Conservation (phyloP, 2,113 vertebrate species). For the Cyrtonyx montezumae region DNA sequence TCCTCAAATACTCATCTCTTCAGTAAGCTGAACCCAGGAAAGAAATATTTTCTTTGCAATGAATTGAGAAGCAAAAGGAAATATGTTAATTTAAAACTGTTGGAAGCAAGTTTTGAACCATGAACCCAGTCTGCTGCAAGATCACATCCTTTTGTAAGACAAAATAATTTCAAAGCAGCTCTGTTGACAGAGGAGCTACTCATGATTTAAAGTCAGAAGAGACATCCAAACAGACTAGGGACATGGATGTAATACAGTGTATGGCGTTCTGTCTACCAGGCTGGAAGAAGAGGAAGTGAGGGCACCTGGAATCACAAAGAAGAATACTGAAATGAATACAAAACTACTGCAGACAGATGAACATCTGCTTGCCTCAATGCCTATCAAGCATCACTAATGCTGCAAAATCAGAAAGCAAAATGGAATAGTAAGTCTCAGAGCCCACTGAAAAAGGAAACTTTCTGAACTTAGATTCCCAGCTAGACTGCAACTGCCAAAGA, state of each 20-base stretch:
- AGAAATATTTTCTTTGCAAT: background rate
- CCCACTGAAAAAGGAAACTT: background rate
- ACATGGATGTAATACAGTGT: rapidly evolving
- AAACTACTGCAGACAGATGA: background rate
- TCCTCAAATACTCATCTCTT: background rate
- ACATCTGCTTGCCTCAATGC: background rate
- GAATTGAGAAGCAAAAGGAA: background rate
- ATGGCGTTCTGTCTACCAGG: background rate
- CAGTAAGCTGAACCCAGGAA: background rate
- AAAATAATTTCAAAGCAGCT: background rate
- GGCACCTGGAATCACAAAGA: background rate
- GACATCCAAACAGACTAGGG: background rate
- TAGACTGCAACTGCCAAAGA: background rate
- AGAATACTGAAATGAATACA: background rate
- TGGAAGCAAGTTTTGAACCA: background rate
- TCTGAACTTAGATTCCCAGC: background rate
- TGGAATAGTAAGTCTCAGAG: background rate
- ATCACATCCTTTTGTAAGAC: background rate
- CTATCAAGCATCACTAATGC: background rate
- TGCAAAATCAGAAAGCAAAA: background rate
- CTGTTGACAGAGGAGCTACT: background rate
- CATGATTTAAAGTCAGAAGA: background rate
- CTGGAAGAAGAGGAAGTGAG: background rate
- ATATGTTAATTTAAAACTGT: background rate
- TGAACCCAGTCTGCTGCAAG: background rate